A percentile compares a stretch with the other conserved stretches of the same genome.
phyloP scores from a whole-genome alignment of 1,140 invertebrate genomes.

The Drosophila leontia region DNA sequence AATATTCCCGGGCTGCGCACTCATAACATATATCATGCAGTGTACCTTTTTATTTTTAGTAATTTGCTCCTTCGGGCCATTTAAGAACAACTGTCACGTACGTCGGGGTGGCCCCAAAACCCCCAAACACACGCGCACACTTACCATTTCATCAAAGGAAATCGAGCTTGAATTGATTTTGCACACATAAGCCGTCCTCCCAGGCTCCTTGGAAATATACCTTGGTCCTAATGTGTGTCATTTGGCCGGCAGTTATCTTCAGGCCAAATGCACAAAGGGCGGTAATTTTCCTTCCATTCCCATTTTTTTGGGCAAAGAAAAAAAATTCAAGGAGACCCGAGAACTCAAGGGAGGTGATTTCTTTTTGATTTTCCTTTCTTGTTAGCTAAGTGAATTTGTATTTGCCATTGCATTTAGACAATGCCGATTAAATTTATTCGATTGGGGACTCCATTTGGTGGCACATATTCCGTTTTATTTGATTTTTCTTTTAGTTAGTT shows the following conservation, averaged over 20 bases:
- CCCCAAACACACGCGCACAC: conserved; percentile 33
- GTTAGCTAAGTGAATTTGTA: conserved; percentile 68
- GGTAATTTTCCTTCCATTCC: conserved; percentile 58
- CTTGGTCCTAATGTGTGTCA: conserved; percentile 69
- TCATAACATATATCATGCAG: conserved; percentile 17
- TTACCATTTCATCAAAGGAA: conserved; percentile 71
- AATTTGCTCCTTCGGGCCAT: conserved; percentile 23
- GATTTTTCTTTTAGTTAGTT: conserved; percentile 22
- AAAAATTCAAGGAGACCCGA: conserved; percentile 4
- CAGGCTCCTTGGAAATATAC: conserved; percentile 22
- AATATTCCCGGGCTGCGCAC: conserved; percentile 16
- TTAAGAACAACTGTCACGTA: conserved; percentile 71
- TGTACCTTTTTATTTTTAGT: conserved; percentile 31
- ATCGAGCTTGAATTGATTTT: conserved; percentile 79
- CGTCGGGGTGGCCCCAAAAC: conserved; percentile 19
- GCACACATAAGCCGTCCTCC: conserved; percentile 27
- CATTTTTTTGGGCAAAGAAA: conserved; percentile 1
- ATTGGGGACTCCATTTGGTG: conserved; percentile 20
- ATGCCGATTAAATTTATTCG: conserved; percentile 49
- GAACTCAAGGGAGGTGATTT: conserved; percentile 4
- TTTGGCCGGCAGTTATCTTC: conserved; percentile 75
- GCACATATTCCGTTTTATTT: conserved; percentile 35
- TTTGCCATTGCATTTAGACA: conserved; percentile 60
- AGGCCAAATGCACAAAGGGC: conserved; percentile 58
- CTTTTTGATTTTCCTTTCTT: conserved; percentile 28